A percentile compares a stretch with the other conserved stretches of the same genome.
Conservation (phyloP, 2,797 vertebrate genomes). For the Cossypha heuglini region DNA sequence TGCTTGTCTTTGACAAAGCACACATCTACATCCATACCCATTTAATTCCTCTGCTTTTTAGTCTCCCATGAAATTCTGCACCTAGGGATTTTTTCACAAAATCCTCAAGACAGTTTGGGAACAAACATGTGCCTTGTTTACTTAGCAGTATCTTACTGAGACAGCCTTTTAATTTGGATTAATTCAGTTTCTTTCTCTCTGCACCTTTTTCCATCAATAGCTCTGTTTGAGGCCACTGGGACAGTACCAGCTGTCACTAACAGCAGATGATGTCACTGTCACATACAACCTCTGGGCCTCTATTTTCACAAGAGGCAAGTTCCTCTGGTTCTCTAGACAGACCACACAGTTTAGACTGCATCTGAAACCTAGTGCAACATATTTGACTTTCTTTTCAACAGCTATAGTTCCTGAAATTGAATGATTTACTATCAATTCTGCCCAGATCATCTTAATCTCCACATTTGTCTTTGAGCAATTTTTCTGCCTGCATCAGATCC, state of each 20-base stretch:
- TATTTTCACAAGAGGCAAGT: neutral
- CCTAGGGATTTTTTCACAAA: neutral
- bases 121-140: neutral
- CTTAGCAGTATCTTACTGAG: neutral
- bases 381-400: neutral
- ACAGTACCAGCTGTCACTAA: neutral
- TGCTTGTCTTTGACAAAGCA: neutral
- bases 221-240: neutral
- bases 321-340: neutral
- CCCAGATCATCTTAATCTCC: neutral
- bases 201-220: neutral
- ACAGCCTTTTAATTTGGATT: neutral
- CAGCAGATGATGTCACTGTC: neutral
- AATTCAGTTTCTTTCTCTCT: neutral
- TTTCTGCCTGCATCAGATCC: neutral
- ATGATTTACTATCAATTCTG: neutral
- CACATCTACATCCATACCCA: neutral
- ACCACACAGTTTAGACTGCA: neutral
- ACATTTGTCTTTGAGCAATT: neutral
- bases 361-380: neutral
- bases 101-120: neutral
- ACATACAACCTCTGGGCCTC: neutral
- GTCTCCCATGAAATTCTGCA: neutral
- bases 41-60: neutral
- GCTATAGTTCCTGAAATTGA: neutral